phyloP scores from a whole-genome alignment of 2,888 invertebrate species.

The Timema cristinae region DNA sequence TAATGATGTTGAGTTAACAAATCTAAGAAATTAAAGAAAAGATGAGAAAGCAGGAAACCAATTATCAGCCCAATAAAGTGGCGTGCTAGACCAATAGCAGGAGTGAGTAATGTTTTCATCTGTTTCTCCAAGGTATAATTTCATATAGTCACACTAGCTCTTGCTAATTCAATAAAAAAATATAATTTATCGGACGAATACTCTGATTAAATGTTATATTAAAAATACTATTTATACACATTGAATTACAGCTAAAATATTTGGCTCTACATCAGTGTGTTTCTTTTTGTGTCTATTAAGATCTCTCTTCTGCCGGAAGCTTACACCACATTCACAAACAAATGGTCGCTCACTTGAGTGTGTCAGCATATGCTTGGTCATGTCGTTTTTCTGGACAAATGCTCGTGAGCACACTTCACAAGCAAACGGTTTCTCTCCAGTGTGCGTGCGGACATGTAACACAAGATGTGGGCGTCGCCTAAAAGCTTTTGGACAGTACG shows the following conservation, averaged over 20 bases:
- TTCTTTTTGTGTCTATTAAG: constrained; percentile 11
- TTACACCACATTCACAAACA: constrained; percentile 14
- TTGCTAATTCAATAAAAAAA: too few relatives aligned
- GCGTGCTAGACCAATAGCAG: too few relatives aligned
- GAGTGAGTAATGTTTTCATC: too few relatives aligned
- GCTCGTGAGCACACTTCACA: constrained; percentile 39
- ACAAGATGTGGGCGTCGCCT: constrained; percentile 39
- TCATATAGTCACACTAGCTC: too few relatives aligned
- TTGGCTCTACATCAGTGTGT: constrained; percentile 2
- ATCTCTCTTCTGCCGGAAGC: constrained; percentile 14
- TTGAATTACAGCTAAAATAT: background rate
- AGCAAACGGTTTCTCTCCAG: constrained; percentile 39
- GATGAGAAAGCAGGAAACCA: too few relatives aligned
- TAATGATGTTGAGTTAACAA: too few relatives aligned
- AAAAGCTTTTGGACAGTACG: constrained; percentile 39
- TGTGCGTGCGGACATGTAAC: constrained; percentile 41
- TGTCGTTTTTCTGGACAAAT: constrained; percentile 42
- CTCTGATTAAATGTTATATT: too few relatives aligned
- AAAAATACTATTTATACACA: background rate
- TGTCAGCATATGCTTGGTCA: constrained; percentile 38
- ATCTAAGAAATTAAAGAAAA: too few relatives aligned
- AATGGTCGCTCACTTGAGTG: constrained; percentile 15
- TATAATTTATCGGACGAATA: too few relatives aligned
- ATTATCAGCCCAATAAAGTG: too few relatives aligned
- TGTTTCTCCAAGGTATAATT: too few relatives aligned